Conservation (phyloP, 1,140 invertebrate species). For the Macrobrachium nipponense region DNA sequence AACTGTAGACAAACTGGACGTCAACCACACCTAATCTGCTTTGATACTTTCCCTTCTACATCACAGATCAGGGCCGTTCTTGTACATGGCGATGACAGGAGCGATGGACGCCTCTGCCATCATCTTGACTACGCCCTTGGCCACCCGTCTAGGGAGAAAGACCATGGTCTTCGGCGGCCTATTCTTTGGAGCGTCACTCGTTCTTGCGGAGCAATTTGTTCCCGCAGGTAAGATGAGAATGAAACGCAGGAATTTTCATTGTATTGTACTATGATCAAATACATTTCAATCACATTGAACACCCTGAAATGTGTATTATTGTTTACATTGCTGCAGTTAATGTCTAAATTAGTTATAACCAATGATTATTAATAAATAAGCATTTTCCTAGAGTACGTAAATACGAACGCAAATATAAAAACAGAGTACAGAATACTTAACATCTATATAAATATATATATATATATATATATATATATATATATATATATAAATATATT, state of each 20-base stretch:
- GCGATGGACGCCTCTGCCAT: conserved; percentile 5
- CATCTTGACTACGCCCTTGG: conserved; percentile 1
- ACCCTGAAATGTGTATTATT: too few species aligned
- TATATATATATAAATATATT: conserved; percentile 8
- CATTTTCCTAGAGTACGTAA: neutral
- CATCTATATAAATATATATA: conserved; percentile 10
- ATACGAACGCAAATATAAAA: neutral
- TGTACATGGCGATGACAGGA: conserved; percentile 11
- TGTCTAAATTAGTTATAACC: too few species aligned
- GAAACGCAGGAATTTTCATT: neutral
- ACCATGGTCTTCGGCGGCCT: neutral
- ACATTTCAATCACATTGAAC: too few species aligned
- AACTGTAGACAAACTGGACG: too few species aligned
- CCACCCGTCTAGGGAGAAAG: neutral
- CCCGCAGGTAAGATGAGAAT: conserved; percentile 10
- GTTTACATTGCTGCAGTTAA: too few species aligned
- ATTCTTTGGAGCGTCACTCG: neutral
- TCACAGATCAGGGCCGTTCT: neutral
- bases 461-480: conserved; percentile 26
- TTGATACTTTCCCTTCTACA: too few species aligned
- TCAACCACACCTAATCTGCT: too few species aligned
- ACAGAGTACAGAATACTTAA: too few species aligned
- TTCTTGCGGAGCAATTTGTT: neutral
- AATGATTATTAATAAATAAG: too few species aligned
- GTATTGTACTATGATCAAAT: too few species aligned